Evolutionary conservation across 2,113 vertebrate genomes (phyloP).

Genomic region (Carassius auratus): DNA sequence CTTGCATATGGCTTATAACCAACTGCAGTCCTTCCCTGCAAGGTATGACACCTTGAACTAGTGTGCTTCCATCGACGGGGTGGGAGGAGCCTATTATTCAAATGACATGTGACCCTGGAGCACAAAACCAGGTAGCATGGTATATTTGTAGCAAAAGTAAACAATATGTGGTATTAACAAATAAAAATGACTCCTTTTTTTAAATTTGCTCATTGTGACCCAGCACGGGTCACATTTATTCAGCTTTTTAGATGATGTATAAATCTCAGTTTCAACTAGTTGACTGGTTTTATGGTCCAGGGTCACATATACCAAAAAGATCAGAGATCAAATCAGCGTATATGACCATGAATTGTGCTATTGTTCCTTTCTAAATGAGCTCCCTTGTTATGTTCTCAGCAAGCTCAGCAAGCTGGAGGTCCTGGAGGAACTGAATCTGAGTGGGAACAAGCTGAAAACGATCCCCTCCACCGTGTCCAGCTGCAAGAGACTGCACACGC

Average conservation of each 20-base stretch:
- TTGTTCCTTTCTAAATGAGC: neutral
- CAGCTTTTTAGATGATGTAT: no score
- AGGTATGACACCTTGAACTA: conserved; percentile 74
- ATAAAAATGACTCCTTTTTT: no score
- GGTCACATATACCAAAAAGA: neutral
- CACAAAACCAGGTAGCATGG: no score
- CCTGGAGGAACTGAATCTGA: conserved; percentile 93
- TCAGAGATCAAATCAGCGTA: neutral
- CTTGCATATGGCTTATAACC: conserved; percentile 93
- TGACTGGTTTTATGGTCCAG: no score
- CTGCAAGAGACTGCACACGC: conserved; percentile 91
- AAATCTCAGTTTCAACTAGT: no score
- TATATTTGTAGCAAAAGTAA: no score
- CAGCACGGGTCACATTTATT: no score
- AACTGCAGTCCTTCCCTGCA: conserved; percentile 90
- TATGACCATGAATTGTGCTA: neutral
- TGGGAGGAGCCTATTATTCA: neutral
- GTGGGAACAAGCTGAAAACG: conserved; percentile 92
- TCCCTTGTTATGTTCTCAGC: conserved; percentile 70
- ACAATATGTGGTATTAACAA: no score
- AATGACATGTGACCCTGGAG: no score
- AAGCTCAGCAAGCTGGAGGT: conserved; percentile 93
- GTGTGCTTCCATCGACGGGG: neutral
- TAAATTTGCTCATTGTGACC: no score
- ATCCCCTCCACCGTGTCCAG: conserved; percentile 94